Evolutionary conservation across 2,888 invertebrate genomes (phyloP).

Genomic region (Callyntrura guangdongensis): DNA sequence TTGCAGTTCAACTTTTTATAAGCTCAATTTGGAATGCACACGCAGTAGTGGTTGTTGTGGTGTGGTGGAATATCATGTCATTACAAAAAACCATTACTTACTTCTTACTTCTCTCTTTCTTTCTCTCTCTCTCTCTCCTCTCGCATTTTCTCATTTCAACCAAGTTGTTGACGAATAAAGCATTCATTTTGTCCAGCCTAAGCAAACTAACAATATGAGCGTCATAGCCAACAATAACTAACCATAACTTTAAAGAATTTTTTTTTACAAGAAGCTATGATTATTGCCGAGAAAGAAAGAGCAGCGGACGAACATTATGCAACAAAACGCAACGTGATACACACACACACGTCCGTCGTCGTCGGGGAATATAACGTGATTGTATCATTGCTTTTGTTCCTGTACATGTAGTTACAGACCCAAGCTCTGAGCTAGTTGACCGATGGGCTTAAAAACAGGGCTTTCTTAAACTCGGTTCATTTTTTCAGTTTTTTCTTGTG

Average conservation of each 20-base stretch:
- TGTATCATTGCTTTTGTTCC: no score
- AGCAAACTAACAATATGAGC: neutral
- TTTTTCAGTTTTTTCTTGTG: neutral
- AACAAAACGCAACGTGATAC: conserved; percentile 38
- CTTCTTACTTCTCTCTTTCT: neutral
- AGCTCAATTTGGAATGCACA: conserved; percentile 54
- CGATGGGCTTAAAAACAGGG: conserved; percentile 17
- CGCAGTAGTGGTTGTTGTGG: conserved; percentile 28
- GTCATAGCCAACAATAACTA: neutral
- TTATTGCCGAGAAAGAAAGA: conserved; percentile 45
- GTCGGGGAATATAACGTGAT: no score
- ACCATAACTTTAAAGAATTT: neutral
- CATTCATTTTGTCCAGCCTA: conserved; percentile 26
- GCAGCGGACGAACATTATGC: conserved; percentile 30
- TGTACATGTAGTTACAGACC: neutral
- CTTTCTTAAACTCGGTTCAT: conserved; percentile 41
- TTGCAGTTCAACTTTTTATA: neutral
- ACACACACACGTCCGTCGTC: conserved; percentile 6
- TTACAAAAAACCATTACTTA: conserved; percentile 49
- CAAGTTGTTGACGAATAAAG: conserved; percentile 10
- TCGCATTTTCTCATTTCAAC: conserved; percentile 45
- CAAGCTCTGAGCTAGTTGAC: neutral
- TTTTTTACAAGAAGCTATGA: neutral
- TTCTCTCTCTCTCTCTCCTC: conserved; percentile 46
- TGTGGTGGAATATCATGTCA: conserved; percentile 55